Percentiles rank a stretch among this genome's conserved stretches.
Conservation (phyloP, 1,140 invertebrate genomes). For the Pogonognathellus flavescens region DNA sequence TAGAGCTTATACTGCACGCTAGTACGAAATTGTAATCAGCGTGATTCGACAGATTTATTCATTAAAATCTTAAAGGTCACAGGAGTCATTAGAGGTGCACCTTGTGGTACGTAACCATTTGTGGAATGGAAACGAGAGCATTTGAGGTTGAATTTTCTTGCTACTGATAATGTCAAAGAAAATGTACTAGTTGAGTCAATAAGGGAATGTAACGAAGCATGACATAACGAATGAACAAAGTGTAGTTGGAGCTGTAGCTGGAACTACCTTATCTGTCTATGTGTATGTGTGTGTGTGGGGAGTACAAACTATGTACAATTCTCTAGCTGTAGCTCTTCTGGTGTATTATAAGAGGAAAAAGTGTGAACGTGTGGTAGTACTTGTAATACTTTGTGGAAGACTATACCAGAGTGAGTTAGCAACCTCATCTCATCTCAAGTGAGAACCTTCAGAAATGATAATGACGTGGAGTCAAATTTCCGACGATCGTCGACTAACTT, state of each 20-base stretch:
- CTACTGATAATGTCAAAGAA: no score
- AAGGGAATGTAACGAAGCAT: conserved; percentile 25
- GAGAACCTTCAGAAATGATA: conserved; percentile 44
- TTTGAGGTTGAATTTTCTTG: no score
- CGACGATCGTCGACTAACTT: conserved; percentile 45
- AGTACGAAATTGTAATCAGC: no score
- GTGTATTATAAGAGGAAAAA: neutral
- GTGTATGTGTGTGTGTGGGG: neutral
- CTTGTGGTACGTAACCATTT: conserved; percentile 23
- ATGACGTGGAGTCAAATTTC: conserved; percentile 46
- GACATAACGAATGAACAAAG: conserved; percentile 2
- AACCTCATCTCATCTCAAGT: conserved; percentile 33
- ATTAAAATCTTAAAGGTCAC: conserved; percentile 32
- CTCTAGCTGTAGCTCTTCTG: neutral
- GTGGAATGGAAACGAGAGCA: neutral
- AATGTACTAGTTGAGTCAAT: conserved; percentile 20
- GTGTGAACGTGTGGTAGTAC: neutral
- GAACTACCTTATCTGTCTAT: no score
- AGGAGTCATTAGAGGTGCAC: conserved; percentile 27
- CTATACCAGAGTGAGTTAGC: neutral
- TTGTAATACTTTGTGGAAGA: neutral
- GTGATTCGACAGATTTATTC: conserved; percentile 3
- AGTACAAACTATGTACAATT: neutral
- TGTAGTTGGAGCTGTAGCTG: neutral
- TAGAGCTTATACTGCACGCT: no score